Conservation (phyloP, 2,888 invertebrate species). For the Pocota personata region DNA sequence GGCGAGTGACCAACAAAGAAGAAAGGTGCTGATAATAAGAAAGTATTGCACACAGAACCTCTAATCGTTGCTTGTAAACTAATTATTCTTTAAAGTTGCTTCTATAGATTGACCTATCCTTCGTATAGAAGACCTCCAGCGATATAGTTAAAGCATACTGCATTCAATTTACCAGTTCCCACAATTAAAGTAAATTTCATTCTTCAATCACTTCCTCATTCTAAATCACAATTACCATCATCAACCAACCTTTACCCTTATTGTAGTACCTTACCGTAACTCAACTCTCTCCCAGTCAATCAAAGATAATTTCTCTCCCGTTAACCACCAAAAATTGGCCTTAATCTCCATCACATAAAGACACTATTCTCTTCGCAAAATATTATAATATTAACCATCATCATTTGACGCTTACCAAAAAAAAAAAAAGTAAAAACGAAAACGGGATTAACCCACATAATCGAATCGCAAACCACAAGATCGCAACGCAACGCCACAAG, state of each 20-base stretch:
- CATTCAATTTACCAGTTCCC: background rate
- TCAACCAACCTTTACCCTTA: constrained; percentile 5
- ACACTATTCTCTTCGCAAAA: constrained; percentile 36
- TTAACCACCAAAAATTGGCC: constrained; percentile 67
- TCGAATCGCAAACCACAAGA: constrained; percentile 30
- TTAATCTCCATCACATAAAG: constrained; percentile 50
- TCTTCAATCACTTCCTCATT: constrained; percentile 53
- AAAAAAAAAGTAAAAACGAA: constrained; percentile 1
- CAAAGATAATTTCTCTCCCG: constrained; percentile 51
- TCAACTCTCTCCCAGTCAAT: constrained; percentile 23
- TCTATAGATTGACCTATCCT: too few species aligned
- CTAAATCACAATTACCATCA: constrained; percentile 37
- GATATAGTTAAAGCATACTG: too few species aligned
- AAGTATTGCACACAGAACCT: too few species aligned
- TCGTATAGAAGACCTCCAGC: too few species aligned
- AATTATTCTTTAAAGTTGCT: too few species aligned
- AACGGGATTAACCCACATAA: constrained; percentile 68
- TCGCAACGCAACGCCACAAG: background rate
- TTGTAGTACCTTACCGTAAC: constrained; percentile 3
- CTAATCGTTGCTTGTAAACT: too few species aligned
- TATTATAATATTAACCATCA: constrained; percentile 46
- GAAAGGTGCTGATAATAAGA: too few species aligned
- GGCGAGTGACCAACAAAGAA: too few species aligned
- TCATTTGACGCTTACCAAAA: constrained; percentile 46
- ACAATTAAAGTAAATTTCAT: constrained; percentile 14